phyloP scores from a whole-genome alignment of 2,797 vertebrate species.

The Sebastiscus tertius region DNA sequence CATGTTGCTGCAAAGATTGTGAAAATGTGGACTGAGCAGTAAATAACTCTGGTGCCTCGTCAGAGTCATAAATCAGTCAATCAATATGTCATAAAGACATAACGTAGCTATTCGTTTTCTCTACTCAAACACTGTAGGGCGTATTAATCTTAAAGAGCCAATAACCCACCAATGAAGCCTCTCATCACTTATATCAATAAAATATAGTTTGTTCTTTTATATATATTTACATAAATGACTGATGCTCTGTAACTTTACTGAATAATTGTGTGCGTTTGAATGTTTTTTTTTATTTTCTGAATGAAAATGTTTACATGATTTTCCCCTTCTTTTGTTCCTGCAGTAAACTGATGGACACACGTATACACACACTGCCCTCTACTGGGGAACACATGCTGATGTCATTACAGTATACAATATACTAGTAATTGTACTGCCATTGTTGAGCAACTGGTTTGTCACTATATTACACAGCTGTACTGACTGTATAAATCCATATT shows the following conservation, averaged over 20 bases:
- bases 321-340: not conserved
- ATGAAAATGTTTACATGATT: constrained; percentile 50
- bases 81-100: not conserved
- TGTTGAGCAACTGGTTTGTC: not conserved
- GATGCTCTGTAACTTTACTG: constrained; percentile 42
- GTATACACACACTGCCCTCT: constrained; percentile 64
- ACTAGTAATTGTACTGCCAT: not conserved
- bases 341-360: constrained; percentile 26
- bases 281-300: constrained; percentile 12
- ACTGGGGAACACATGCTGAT: constrained; percentile 52
- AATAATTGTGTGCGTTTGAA: constrained; percentile 42
- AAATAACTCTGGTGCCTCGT: constrained; percentile 10
- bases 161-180: constrained; percentile 25
- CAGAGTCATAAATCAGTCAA: constrained; percentile 7
- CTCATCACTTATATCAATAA: constrained; percentile 15
- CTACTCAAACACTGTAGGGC: not conserved
- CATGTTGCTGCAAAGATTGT: not conserved
- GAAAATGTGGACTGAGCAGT: constrained; percentile 11
- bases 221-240: constrained; percentile 8
- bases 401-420: not conserved
- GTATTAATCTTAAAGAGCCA: not conserved
- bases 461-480: not conserved
- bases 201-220: constrained; percentile 23
- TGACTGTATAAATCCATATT: constrained; percentile 13
- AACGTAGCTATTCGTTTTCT: not conserved